Conservation (phyloP, 2,888 invertebrate genomes). For the Pandemis cinnamomeana region DNA sequence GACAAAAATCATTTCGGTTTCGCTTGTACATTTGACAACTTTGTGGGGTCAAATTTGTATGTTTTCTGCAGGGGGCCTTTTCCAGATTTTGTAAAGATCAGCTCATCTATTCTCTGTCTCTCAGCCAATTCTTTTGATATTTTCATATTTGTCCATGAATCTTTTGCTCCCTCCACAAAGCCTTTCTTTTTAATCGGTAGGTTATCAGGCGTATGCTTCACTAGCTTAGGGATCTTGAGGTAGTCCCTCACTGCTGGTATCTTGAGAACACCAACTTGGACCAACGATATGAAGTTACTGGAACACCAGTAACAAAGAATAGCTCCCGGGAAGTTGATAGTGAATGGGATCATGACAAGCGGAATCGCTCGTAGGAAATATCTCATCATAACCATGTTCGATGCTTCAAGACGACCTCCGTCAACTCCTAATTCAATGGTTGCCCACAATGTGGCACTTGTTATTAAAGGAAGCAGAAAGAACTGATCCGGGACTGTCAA, state of each 20-base stretch:
- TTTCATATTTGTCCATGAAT: constrained; percentile 93
- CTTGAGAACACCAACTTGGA: constrained; percentile 91
- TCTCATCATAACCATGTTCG: constrained; percentile 89
- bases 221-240: constrained; percentile 89
- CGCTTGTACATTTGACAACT: constrained; percentile 80
- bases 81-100: constrained; percentile 93
- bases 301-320: constrained; percentile 96
- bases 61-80: constrained; percentile 95
- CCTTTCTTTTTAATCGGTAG: constrained; percentile 89
- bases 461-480: constrained; percentile 93
- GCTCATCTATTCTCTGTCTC: constrained; percentile 89
- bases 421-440: constrained; percentile 95
- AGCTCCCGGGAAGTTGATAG: constrained; percentile 94
- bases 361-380: constrained; percentile 91
- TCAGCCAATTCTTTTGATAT: constrained; percentile 91
- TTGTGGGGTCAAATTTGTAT: constrained; percentile 93
- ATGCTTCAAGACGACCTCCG: constrained; percentile 86
- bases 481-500: constrained; percentile 95
- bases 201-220: constrained; percentile 82
- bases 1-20: constrained; percentile 78
- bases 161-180: constrained; percentile 91
- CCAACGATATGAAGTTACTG: constrained; percentile 92
- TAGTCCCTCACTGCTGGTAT: constrained; percentile 89
- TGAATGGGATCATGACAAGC: constrained; percentile 92
- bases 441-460: constrained; percentile 91